Evolutionary conservation across 92 coral and sea anemone genomes (phyloP).

Genomic region (Epizoanthus rinbou): DNA sequence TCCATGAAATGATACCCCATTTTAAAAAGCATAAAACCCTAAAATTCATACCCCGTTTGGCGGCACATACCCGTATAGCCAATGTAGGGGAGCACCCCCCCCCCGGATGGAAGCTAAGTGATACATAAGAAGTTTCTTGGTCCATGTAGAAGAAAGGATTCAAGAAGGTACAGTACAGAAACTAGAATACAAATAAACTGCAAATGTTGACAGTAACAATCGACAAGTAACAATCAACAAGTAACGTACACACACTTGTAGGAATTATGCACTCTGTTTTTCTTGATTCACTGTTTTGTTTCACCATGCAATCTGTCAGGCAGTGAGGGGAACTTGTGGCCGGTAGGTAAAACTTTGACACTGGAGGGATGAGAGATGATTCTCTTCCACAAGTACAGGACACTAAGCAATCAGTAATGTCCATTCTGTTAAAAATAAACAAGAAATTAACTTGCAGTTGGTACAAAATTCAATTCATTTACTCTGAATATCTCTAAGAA

Average conservation of each 20-base stretch:
- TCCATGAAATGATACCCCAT: no score
- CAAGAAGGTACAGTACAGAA: no score
- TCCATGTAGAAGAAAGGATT: no score
- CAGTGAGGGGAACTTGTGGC: slow-evolving; percentile 14
- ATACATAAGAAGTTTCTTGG: no score
- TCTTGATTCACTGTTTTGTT: slow-evolving; percentile 27
- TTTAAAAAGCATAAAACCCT: no score
- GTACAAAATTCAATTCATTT: not conserved
- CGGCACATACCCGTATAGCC: no score
- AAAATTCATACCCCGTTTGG: no score
- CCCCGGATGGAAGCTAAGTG: no score
- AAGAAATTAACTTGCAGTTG: not conserved
- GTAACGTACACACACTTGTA: slow-evolving; percentile 8
- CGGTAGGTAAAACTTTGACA: slow-evolving; percentile 34
- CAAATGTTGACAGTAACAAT: no score
- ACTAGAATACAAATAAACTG: no score
- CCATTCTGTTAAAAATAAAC: slow-evolving; percentile 46
- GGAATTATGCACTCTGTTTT: slow-evolving; percentile 15
- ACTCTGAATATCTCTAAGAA: not conserved
- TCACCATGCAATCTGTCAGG: slow-evolving; percentile 35
- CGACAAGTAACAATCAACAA: not conserved
- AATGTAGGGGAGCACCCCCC: no score
- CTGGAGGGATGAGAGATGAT: slow-evolving; percentile 33
- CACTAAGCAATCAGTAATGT: slow-evolving; percentile 60
- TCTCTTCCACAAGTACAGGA: slow-evolving; percentile 71